phyloP scores from a whole-genome alignment of 2,797 vertebrate species.

The Chelon auratus region DNA sequence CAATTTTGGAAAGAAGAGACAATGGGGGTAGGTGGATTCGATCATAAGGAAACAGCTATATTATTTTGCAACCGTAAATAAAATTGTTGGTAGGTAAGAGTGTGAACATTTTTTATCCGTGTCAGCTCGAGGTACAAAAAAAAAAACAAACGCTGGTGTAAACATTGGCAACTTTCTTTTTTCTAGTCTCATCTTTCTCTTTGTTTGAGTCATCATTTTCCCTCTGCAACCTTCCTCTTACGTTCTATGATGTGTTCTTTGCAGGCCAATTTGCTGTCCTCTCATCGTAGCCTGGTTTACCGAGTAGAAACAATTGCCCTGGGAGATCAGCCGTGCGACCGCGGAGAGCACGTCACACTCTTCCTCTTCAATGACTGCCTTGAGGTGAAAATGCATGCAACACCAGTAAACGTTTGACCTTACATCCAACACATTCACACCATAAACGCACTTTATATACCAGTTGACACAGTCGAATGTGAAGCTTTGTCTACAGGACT shows the following conservation, averaged over 20 bases:
- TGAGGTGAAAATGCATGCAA: slow-evolving; percentile 84
- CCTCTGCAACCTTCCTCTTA: background rate
- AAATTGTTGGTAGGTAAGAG: background rate
- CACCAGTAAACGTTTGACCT: background rate
- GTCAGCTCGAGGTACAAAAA: background rate
- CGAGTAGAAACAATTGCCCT: slow-evolving; percentile 94
- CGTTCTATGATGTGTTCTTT: background rate
- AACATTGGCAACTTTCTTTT: no score
- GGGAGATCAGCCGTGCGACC: slow-evolving; percentile 95
- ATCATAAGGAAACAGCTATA: background rate
- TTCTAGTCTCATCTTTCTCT: no score
- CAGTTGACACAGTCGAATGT: background rate
- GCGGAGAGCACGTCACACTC: slow-evolving; percentile 95
- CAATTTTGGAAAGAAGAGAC: background rate
- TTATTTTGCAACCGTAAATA: background rate
- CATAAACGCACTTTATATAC: background rate
- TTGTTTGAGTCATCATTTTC: background rate
- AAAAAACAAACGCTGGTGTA: no score
- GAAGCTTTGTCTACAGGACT: background rate
- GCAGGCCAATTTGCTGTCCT: slow-evolving; percentile 97
- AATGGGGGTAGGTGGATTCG: no score
- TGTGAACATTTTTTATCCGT: background rate
- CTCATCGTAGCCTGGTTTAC: slow-evolving; percentile 94
- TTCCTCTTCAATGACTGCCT: slow-evolving; percentile 99
- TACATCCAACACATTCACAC: background rate